Percentiles rank a stretch among this genome's conserved stretches.
Conservation (phyloP, 2,113 vertebrate genomes). For the Oreochromis niloticus region DNA sequence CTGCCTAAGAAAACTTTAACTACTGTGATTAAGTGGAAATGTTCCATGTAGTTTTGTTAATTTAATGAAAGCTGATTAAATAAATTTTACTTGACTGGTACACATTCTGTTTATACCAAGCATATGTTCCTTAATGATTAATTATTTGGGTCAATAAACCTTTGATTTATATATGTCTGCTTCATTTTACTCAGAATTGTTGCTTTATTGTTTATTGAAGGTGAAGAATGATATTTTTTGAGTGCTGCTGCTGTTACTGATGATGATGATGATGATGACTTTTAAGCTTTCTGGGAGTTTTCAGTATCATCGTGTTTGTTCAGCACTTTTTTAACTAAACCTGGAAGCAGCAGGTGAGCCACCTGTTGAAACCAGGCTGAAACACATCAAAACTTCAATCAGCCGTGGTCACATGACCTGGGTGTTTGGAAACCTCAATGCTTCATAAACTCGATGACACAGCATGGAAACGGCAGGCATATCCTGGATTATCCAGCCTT, state of each 20-base stretch:
- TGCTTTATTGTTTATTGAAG: background rate
- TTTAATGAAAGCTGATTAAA: background rate
- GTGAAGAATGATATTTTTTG: background rate
- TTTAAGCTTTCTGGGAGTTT: background rate
- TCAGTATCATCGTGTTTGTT: background rate
- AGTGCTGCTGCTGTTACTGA: background rate
- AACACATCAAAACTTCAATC: background rate
- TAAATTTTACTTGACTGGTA: no score
- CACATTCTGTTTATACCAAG: no score
- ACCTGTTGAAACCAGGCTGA: background rate
- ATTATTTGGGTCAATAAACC: no score
- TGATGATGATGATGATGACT: background rate
- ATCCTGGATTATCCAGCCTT: background rate
- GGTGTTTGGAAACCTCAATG: background rate
- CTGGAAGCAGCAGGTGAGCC: background rate
- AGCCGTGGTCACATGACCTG: background rate
- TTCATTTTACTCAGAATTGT: background rate
- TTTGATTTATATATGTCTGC: no score
- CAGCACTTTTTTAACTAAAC: background rate
- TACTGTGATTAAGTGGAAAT: background rate
- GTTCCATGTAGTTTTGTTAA: background rate
- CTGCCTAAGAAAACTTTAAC: background rate
- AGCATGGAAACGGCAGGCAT: background rate
- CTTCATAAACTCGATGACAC: background rate
- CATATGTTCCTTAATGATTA: no score